Conservation (phyloP, 1,140 invertebrate genomes). For the Teleopsis dalmanni region DNA sequence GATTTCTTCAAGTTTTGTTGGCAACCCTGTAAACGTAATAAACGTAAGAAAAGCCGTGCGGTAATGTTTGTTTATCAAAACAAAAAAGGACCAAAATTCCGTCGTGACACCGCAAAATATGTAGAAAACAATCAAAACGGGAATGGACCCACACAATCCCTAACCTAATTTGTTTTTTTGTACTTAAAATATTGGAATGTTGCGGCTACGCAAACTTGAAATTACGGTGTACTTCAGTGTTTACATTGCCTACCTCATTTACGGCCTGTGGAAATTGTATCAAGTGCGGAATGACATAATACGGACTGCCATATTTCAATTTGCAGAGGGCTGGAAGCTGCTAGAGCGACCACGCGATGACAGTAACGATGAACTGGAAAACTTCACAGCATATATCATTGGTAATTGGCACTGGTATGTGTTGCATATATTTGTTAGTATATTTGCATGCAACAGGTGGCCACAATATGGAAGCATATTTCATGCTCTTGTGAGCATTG, state of each 20-base stretch:
- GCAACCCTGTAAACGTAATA: too few relatives aligned
- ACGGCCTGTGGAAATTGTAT: constrained; percentile 3
- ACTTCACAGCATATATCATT: constrained; percentile 28
- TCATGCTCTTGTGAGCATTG: constrained; percentile 18
- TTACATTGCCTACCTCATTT: constrained; percentile 9
- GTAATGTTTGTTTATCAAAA: background rate
- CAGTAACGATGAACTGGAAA: constrained; percentile 35
- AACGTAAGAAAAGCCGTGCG: background rate
- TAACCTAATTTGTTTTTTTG: background rate
- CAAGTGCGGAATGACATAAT: constrained; percentile 1
- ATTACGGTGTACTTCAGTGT: constrained; percentile 6
- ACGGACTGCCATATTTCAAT: background rate
- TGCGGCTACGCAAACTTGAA: constrained; percentile 5
- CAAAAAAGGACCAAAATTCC: background rate
- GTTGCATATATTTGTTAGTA: constrained; percentile 22
- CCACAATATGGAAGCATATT: constrained; percentile 10
- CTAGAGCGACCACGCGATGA: constrained; percentile 18
- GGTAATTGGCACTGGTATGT: constrained; percentile 30
- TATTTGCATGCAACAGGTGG: constrained; percentile 1
- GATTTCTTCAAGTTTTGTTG: too few relatives aligned
- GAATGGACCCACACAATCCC: background rate
- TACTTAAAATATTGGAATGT: background rate
- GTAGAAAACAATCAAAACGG: background rate
- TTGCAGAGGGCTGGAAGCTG: constrained; percentile 7
- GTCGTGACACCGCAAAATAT: background rate